Evolutionary conservation across 2,113 vertebrate species (phyloP).

Genomic region (Lepus europaeus): DNA sequence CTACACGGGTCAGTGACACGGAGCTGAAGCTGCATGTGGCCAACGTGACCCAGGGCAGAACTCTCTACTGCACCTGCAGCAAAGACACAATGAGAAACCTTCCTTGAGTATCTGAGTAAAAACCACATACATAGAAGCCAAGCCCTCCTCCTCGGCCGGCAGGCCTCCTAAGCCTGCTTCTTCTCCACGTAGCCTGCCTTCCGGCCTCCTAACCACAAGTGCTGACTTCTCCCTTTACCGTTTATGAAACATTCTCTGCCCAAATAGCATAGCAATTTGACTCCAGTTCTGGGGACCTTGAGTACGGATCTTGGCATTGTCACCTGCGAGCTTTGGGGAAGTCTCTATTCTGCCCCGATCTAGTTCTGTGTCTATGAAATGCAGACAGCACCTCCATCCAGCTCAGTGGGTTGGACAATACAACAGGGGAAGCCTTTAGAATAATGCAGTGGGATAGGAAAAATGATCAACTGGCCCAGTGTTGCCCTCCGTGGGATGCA

Average conservation of each 20-base stretch:
- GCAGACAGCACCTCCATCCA: not conserved
- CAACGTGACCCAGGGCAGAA: constrained; percentile 56
- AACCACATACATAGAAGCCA: not conserved
- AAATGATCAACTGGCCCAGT: not conserved
- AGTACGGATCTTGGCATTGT: not conserved
- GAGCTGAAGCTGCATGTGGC: constrained; percentile 42
- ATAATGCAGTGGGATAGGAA: not conserved
- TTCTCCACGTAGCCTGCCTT: not conserved
- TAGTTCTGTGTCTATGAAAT: not conserved
- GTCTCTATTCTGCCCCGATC: not conserved
- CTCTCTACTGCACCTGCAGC: constrained; percentile 72
- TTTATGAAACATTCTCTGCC: not conserved
- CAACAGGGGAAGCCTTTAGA: not conserved
- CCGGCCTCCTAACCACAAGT: not conserved
- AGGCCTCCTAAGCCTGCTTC: not conserved
- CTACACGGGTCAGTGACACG: accelerated
- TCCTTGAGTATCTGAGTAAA: not conserved
- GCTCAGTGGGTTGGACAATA: not conserved
- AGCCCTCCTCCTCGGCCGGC: not conserved
- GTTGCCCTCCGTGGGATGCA: not conserved
- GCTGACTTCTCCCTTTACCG: not conserved
- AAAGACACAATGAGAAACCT: constrained; percentile 58
- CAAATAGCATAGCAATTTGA: too few species aligned
- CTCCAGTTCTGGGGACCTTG: not conserved
- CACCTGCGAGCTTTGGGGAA: not conserved